Evolutionary conservation across 2,888 invertebrate genomes (phyloP).

Genomic region (Rhorus exstirpatorius): DNA sequence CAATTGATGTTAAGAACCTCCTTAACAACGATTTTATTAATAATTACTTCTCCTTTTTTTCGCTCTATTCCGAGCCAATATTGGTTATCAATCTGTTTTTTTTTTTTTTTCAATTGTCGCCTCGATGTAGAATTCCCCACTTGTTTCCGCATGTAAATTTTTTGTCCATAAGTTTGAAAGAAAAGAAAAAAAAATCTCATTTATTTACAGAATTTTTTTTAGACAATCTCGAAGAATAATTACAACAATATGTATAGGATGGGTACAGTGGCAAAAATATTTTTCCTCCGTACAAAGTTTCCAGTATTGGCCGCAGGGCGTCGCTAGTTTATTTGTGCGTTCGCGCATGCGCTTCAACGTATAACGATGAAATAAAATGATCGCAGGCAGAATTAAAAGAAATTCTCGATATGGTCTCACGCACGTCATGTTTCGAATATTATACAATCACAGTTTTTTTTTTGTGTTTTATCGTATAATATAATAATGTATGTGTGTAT

Average conservation of each 20-base stretch:
- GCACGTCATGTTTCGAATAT: constrained; percentile 60
- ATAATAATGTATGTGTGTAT: constrained; percentile 72
- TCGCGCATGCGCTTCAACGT: neutral
- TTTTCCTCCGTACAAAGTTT: neutral
- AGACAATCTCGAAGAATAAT: neutral
- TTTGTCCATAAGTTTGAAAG: too few relatives aligned
- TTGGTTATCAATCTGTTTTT: too few relatives aligned
- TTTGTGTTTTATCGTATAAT: constrained; percentile 71
- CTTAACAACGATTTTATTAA: too few relatives aligned
- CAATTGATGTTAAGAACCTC: too few relatives aligned
- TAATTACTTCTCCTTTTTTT: too few relatives aligned
- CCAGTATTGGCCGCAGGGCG: neutral
- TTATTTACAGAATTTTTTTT: constrained; percentile 28
- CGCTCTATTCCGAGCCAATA: too few relatives aligned
- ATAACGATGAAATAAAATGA: constrained; percentile 26
- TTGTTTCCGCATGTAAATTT: too few relatives aligned
- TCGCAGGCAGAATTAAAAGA: constrained; percentile 38
- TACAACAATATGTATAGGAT: too few relatives aligned
- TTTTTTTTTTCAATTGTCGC: too few relatives aligned
- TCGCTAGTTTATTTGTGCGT: neutral
- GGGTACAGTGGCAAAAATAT: neutral
- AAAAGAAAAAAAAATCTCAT: too few relatives aligned
- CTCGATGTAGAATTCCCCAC: too few relatives aligned
- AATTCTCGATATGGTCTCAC: constrained; percentile 33
- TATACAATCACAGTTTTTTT: constrained; percentile 70